phyloP scores from a whole-genome alignment of 1,140 invertebrate species.

The Oryctes rhinoceros region DNA sequence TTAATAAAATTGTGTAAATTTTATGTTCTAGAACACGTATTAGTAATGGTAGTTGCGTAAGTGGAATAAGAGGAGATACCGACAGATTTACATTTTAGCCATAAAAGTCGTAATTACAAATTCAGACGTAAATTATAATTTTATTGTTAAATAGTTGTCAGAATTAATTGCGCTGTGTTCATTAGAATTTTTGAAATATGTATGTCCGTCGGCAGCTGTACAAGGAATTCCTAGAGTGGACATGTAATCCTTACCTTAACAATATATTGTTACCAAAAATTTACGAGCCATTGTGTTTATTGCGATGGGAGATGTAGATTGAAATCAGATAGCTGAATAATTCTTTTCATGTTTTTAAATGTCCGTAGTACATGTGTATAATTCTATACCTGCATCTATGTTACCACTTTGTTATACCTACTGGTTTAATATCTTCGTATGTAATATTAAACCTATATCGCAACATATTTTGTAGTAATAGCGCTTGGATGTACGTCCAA shows the following conservation, averaged over 20 bases:
- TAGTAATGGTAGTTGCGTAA: conserved; percentile 12
- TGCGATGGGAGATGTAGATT: background rate
- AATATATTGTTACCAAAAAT: background rate
- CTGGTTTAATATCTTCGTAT: too few species aligned
- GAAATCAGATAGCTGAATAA: background rate
- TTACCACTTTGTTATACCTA: too few species aligned
- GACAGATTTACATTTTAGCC: background rate
- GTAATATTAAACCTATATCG: too few species aligned
- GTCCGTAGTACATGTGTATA: too few species aligned
- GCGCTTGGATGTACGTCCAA: too few species aligned
- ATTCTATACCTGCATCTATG: too few species aligned
- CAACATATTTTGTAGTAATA: too few species aligned
- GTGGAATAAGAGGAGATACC: background rate
- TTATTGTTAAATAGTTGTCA: conserved; percentile 6
- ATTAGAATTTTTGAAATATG: conserved; percentile 12
- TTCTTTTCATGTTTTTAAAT: too few species aligned
- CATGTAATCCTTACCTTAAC: background rate
- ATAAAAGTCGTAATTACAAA: conserved; percentile 19
- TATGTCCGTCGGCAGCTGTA: background rate
- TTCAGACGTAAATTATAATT: conserved; percentile 12
- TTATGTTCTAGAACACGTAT: conserved; percentile 15
- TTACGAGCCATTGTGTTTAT: conserved; percentile 2
- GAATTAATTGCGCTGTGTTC: conserved; percentile 9
- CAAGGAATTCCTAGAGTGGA: background rate
- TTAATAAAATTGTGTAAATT: conserved; percentile 23